Conservation (phyloP, 2,797 vertebrate genomes). For the Tokudaia muenninki region DNA sequence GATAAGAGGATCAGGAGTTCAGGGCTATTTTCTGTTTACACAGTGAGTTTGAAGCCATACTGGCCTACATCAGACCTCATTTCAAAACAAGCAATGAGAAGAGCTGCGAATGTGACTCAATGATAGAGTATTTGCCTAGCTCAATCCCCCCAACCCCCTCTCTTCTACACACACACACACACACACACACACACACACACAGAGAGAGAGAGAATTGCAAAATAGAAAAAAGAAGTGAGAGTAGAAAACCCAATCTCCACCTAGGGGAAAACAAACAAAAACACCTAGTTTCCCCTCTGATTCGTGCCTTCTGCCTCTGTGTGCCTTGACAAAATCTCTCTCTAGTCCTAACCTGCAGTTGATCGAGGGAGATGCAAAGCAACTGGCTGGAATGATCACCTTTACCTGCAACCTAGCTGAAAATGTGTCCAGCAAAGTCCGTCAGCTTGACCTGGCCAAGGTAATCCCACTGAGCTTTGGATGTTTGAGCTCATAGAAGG, state of each 20-base stretch:
- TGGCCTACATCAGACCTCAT: neutral
- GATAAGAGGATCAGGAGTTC: neutral
- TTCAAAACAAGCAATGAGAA: neutral
- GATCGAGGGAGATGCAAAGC: slow-evolving; percentile 97
- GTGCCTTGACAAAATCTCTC: slow-evolving; percentile 68
- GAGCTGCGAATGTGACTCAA: neutral
- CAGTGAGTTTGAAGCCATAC: neutral
- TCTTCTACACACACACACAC: neutral
- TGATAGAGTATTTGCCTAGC: neutral
- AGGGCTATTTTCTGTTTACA: neutral
- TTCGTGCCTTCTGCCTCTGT: neutral
- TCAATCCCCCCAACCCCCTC: neutral
- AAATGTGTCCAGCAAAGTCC: slow-evolving; percentile 98
- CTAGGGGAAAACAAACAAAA: neutral
- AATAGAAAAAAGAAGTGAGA: neutral
- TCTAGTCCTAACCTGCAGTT: slow-evolving; percentile 96
- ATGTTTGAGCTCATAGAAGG: slow-evolving; percentile 12
- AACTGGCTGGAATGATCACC: slow-evolving; percentile 97
- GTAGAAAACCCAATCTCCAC: slow-evolving; percentile 30
- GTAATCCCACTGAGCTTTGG: slow-evolving; percentile 83
- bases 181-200: neutral
- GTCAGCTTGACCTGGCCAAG: slow-evolving; percentile 98
- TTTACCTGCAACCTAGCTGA: slow-evolving; percentile 98
- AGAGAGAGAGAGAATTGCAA: neutral
- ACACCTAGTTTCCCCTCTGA: neutral